Percentiles rank a stretch among this genome's conserved stretches.
Conservation (phyloP, 2,797 vertebrate genomes). For the Cottoperca gobio region DNA sequence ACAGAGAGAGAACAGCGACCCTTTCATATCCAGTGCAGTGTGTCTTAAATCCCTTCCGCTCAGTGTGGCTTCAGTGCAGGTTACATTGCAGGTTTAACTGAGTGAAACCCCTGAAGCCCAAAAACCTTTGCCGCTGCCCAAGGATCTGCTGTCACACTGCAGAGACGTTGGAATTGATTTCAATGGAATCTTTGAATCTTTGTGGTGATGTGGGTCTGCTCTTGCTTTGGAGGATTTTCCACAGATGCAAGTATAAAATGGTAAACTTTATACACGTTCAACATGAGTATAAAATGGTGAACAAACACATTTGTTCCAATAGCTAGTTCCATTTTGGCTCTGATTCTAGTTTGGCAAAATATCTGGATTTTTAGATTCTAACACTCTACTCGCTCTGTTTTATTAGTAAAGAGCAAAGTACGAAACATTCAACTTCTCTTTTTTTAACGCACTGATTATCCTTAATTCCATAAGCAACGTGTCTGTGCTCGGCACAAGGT, state of each 20-base stretch:
- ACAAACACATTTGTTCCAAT: not conserved
- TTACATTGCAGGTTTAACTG: conserved; percentile 16
- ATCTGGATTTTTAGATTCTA: too few relatives aligned
- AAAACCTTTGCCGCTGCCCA: not conserved
- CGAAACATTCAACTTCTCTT: too few relatives aligned
- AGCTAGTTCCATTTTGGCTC: too few relatives aligned
- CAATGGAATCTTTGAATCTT: not conserved
- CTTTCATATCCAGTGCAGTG: conserved; percentile 23
- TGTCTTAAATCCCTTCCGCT: not conserved
- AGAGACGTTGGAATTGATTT: not conserved
- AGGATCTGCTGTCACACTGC: conserved; percentile 1
- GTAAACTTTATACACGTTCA: not conserved
- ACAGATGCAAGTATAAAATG: too few relatives aligned
- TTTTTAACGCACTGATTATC: too few relatives aligned
- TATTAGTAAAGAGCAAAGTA: too few relatives aligned
- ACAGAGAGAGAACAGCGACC: conserved; percentile 41
- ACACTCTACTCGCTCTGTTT: too few relatives aligned
- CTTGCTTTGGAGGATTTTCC: conserved; percentile 13
- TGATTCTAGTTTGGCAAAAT: too few relatives aligned
- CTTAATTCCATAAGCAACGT: too few relatives aligned
- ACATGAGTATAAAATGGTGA: not conserved
- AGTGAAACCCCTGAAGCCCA: not conserved
- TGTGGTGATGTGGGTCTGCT: not conserved
- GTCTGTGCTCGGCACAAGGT: too few relatives aligned
- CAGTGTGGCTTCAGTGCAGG: conserved; percentile 11